Base-by-base conservation (phyloP, 1,140 invertebrate genomes). In the Drosophila obscura region DNA sequence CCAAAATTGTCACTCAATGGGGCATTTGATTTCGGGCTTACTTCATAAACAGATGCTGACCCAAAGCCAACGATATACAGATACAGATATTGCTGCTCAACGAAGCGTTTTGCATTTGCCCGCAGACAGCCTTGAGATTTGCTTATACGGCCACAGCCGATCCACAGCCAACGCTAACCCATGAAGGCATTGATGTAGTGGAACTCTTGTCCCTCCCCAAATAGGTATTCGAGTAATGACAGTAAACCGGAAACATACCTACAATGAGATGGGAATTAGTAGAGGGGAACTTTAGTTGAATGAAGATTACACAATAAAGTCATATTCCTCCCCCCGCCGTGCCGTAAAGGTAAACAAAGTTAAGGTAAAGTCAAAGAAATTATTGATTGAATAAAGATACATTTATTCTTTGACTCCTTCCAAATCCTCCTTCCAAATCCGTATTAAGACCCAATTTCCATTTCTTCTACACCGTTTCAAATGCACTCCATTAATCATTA, bases 1-100 rank as follows among this genome's bases (percentile, higher is more conserved):
- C 71, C 69, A 71, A 73, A 73, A 73, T 69, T 71, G 67, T 71
- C 67, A 71, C 67, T 71, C 65, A 43, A 41, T 58, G 66, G 35
- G 35, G 35, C 35, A 28, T 52, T 69, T 19, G 44, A 52, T 63
- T 68, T 68, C 31, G 9, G 9, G 35, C 11, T 39, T 39, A 13
- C 61, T 65, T 22, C 28, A 45, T 13, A 8, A 4, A 63, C 62
- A 48, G 31, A 53, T 55, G 46, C 31, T 9, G 4, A 39, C 35
- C 35, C 35, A 39, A 28, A 28, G 26, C 26, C 26, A 63, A 68
- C 57, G 66, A 68, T 43, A 43, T 44, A 57, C 5, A 49, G 19
- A 56, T 41, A 35, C 24, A 39, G 28, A 35, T 19, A 13, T 52
- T 28, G 50, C 49, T 61, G 71, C 31, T 74, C 52, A 74, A 5